Conservation (phyloP, 2,797 vertebrate species). For the Bryconaethiops microstoma region DNA sequence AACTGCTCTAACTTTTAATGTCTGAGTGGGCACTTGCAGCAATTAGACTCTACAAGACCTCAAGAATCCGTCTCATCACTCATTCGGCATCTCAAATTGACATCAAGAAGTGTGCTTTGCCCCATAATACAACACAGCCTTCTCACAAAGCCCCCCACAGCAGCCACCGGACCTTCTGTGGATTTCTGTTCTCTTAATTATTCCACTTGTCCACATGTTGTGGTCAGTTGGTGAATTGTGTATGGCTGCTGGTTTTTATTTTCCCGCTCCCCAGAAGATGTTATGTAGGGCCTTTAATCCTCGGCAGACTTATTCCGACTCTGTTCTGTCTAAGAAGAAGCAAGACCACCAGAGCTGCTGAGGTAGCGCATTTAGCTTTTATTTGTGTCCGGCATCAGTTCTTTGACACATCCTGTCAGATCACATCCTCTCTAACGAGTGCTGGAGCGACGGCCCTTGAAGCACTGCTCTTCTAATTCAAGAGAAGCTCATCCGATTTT, state of each 20-base stretch:
- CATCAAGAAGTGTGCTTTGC: neutral
- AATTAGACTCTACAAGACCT: neutral
- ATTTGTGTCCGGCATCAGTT: constrained; percentile 45
- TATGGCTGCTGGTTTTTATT: constrained; percentile 42
- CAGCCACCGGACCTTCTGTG: constrained; percentile 22
- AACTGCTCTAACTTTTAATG: neutral
- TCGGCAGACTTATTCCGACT: constrained; percentile 26
- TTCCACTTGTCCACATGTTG: constrained; percentile 24
- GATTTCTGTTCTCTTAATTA: constrained; percentile 46
- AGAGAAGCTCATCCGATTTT: neutral
- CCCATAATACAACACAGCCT: neutral
- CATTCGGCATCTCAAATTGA: neutral
- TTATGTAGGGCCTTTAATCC: constrained; percentile 41
- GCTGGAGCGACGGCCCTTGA: constrained; percentile 41
- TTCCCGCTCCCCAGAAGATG: constrained; percentile 32
- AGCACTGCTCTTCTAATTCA: constrained; percentile 42
- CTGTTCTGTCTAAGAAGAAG: constrained; percentile 28
- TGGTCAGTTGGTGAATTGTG: constrained; percentile 33
- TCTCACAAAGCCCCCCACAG: neutral
- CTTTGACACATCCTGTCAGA: constrained; percentile 54
- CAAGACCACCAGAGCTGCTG: constrained; percentile 44
- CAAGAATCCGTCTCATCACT: neutral
- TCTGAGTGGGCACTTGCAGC: neutral
- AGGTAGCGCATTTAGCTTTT: constrained; percentile 47
- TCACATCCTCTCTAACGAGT: constrained; percentile 51